Base-by-base conservation (phyloP, 2,888 invertebrate species). In the Plemyria rubiginata region DNA sequence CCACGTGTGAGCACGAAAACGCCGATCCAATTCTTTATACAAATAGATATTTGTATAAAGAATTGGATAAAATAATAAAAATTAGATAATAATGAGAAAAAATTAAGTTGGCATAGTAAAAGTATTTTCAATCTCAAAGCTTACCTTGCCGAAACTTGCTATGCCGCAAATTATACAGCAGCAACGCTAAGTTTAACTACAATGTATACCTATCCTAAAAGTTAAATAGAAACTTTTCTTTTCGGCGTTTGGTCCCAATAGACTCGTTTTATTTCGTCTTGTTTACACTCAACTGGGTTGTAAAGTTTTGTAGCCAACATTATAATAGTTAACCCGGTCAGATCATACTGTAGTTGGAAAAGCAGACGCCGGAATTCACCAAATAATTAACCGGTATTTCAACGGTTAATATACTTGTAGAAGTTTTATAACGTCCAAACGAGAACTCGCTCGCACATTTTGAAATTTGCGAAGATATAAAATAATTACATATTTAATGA, bases 181-280 rank as follows among this genome's bases (percentile, higher is more conserved):
- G 40, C 9, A 22, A n/a, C 36, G 13, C 22, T 28, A 13, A 13
- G 43, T 28, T 41, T 13, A 13, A 29, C 11, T 28, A 22, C 28
- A 28, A 6, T 16, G 41, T 50, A 15, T 29, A 45, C n/a, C n/a
- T 22, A 22, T 2, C 32, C 38, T 40, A 58, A 52, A 58, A 61
- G 15, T 55, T 55, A 22, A 50, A 32, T 22, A 41, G 22, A 58
- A 54, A 54, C 54, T 56, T 51, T 51, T 60, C 43, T 54, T 36
- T 72, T 68, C 16, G 54, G 65, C 38, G 38, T 38, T 40, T 9
- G 22, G 38, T 65, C 54, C 50, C 54, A 62, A 51, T 41, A 52
- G 55, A 59, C 46, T 51, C 46, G 36, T 55, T 63, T 55, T 41
- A 46, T 43, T 48, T 59, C 50, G 41, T 56, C 46, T 32, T 36